Percentiles rank a stretch among this genome's conserved stretches.
Conservation (phyloP, 1,140 invertebrate species). For the Drosophila sturtevanti region DNA sequence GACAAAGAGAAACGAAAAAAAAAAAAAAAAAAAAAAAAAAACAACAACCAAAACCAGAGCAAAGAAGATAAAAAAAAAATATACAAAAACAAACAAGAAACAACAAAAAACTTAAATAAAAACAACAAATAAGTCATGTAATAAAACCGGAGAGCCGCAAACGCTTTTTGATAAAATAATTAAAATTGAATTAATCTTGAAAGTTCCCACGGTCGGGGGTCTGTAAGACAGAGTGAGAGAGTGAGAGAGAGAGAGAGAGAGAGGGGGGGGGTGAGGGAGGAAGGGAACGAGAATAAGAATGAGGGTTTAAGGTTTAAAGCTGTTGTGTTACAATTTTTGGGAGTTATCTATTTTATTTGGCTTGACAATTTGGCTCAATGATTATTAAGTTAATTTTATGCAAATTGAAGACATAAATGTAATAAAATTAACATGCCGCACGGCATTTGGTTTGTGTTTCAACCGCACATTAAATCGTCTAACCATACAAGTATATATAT, state of each 20-base stretch:
- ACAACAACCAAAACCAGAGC: neutral
- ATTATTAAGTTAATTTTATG: slow-evolving; percentile 80
- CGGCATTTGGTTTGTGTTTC: slow-evolving; percentile 31
- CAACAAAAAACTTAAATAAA: neutral
- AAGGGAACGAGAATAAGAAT: neutral
- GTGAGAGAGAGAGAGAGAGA: neutral
- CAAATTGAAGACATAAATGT: slow-evolving; percentile 50
- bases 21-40: slow-evolving; percentile 5
- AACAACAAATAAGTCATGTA: slow-evolving; percentile 71
- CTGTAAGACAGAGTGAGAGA: neutral
- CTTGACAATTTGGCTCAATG: slow-evolving; percentile 53
- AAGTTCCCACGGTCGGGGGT: slow-evolving; percentile 64
- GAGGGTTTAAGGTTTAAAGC: neutral
- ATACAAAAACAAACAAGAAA: slow-evolving; percentile 6
- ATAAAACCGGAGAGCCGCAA: slow-evolving; percentile 68
- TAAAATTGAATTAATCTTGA: slow-evolving; percentile 75
- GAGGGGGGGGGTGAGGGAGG: neutral
- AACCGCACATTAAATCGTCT: too few relatives aligned
- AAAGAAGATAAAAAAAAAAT: slow-evolving; percentile 44
- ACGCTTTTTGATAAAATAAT: slow-evolving; percentile 76
- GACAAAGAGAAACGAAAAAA: slow-evolving; percentile 65
- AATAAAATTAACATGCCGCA: slow-evolving; percentile 60
- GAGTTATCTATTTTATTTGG: neutral
- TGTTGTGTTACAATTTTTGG: neutral
- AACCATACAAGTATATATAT: too few relatives aligned